phyloP scores from a whole-genome alignment of 35 echinoderm and acorn worm species.

The Eucidaris tribuloides region DNA sequence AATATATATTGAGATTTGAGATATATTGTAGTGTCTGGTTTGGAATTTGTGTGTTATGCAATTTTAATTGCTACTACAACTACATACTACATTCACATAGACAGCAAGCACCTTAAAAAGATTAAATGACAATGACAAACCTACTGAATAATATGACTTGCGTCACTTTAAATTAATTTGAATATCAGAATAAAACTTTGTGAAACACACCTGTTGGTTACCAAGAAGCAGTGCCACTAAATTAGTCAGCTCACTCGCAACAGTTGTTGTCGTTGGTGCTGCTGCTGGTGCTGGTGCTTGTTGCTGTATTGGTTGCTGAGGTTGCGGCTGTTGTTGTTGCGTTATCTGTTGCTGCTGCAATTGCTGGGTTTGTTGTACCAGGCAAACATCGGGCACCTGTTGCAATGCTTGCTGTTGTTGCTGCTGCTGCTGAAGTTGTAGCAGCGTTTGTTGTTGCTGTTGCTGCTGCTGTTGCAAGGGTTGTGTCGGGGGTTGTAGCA shows the following conservation, averaged over 20 bases:
- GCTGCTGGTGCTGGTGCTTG: background rate
- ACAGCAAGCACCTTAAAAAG: too few relatives aligned
- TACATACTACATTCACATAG: too few relatives aligned
- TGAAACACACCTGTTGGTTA: too few relatives aligned
- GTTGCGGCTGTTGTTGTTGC: slow-evolving; percentile 23
- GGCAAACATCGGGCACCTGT: too few relatives aligned
- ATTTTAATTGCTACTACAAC: too few relatives aligned
- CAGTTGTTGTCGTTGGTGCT: background rate
- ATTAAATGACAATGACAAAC: too few relatives aligned
- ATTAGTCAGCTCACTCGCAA: slow-evolving; percentile 22
- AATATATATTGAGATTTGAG: too few relatives aligned
- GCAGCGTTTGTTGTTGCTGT: slow-evolving; percentile 10
- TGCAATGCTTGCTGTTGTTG: slow-evolving; percentile 16
- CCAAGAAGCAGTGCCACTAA: background rate
- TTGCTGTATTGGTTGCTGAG: background rate
- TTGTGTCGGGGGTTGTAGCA: slow-evolving; percentile 24
- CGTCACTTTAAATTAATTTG: too few relatives aligned
- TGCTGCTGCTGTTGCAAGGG: slow-evolving; percentile 25
- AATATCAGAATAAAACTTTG: too few relatives aligned
- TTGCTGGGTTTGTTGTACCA: slow-evolving; percentile 11
- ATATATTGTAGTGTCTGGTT: too few relatives aligned
- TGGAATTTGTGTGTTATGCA: too few relatives aligned
- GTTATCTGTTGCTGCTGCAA: background rate
- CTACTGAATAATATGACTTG: too few relatives aligned
- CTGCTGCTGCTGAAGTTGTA: slow-evolving; percentile 6